Base-by-base conservation (phyloP, 1,140 invertebrate genomes). In the Chironomus tepperi region DNA sequence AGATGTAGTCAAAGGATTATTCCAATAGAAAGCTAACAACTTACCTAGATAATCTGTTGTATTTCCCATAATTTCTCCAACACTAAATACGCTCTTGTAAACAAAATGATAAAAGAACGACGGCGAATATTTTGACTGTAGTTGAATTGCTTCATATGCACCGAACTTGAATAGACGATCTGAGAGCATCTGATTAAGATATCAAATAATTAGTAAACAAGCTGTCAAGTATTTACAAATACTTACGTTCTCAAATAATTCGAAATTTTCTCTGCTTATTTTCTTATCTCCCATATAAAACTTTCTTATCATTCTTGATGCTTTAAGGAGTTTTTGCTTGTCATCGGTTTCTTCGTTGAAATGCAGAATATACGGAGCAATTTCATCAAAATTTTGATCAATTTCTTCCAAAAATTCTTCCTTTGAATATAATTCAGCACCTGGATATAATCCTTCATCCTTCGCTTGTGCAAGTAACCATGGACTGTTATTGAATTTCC, bases 371-470 rank as follows among this genome's bases (percentile, higher is more conserved):
- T 10, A 6, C 7, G 73, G 73, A n/a, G 34, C 73, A 0, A 73
- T 9, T 42, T 42, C 15, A 7, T 73, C 19, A 19, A 19, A 73
- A 42, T 73, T 73, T 12, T 0, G 1, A 73, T 73, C 42, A 12
- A 73, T 73, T 15, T 42, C 3, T 0, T 42, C n/a, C n/a, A 73
- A 16, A 9, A 15, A 42, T 43, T 73, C 24, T n/a, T 15, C 1
- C 15, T 43, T 42, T 19, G 15, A 10, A 15, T 42, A 73, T 18
- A 73, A 42, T 73, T 73, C 73, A 7, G 73, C 73, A 42, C 5
- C 73, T 21, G 73, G 73, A 42, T 73, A 73, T 15, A 42, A 10
- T 15, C 73, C 73, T 73, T 73, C 73, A 43, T 73, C 73, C n/a
- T 73, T 34, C 6, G 73, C 34, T 34, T 42, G 10, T 43, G 73